Conservation (phyloP, 2,797 vertebrate genomes). For the Nannoperca australis region DNA sequence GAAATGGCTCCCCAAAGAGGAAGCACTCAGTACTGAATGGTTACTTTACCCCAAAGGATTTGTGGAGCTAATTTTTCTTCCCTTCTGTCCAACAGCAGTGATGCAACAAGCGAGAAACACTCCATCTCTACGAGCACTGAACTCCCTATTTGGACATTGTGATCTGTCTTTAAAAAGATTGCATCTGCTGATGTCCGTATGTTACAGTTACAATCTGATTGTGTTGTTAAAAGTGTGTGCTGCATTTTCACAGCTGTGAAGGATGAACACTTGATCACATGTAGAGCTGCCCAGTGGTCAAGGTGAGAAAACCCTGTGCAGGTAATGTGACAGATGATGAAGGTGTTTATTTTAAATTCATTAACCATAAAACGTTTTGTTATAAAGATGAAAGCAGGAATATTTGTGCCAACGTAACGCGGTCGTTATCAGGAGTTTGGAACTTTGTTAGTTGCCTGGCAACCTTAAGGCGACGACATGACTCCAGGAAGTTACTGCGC, state of each 20-base stretch:
- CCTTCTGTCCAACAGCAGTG: background rate
- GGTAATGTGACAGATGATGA: constrained; percentile 7
- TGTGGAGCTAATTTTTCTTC: background rate
- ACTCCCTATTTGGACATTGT: background rate
- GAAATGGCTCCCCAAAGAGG: constrained; percentile 43
- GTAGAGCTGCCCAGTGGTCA: background rate
- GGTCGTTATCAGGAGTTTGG: background rate
- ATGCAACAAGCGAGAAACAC: background rate
- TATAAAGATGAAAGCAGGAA: background rate
- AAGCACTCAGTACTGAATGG: constrained; percentile 15
- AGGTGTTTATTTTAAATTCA: background rate
- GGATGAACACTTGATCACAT: constrained; percentile 5
- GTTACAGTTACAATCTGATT: background rate
- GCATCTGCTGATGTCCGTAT: background rate
- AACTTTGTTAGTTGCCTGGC: background rate
- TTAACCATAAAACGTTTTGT: background rate
- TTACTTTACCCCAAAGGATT: constrained; percentile 14
- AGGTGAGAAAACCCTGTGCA: constrained; percentile 4
- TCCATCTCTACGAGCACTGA: background rate
- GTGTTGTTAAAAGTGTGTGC: background rate
- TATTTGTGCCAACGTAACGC: background rate
- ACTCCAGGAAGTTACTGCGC: background rate
- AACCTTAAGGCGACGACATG: background rate
- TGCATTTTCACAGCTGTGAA: background rate
- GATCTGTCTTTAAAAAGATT: background rate